Evolutionary conservation across 2,888 invertebrate genomes (phyloP), one percentile per base, ranked within the genome.

Genomic region (Dynastes tityus): DNA sequence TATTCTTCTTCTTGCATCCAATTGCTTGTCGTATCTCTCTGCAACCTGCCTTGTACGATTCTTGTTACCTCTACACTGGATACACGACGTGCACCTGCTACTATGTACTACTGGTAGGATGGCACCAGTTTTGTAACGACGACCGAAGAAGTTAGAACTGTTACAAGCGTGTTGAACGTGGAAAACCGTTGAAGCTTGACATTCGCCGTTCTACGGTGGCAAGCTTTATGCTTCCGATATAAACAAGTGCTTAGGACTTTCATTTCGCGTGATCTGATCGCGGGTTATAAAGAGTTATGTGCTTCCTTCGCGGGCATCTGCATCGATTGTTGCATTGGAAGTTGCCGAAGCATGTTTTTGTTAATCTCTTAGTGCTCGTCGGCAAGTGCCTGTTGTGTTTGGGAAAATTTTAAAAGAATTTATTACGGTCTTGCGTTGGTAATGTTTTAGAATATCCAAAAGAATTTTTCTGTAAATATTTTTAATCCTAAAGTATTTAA

Each of bases 341-440:
- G 53, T 37, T 78, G 11, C 78, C 78, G 32, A 78, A 78, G 27
- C 53, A 63, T 40, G 40, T 73, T 22, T 74, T 78, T 13, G 55
- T 78, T 11, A 40, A 63, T n/a, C 27, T 78, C 6, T 29, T 74
- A 32, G 64, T 64, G 64, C 64, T 53, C 27, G 55, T 61, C 37
- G 61, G 58, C 32, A 78, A 78, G 71, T 78, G 74, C 49, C 58
- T 77, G 71, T 64, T 32, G 37, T 73, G 61, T n/a, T 68, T 68
- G 27, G 68, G 68, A 11, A 51, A 51, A 51, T 68, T 51, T 68
- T 68, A 51, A 51, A 27, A 29, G 27, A 40, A n/a, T 37, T 51
- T 4, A 51, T 29, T 11, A 45, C 45, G 45, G 11, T 45, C 11
- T 51, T 68, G n/a, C 49, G 49, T 51, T 68, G 68, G 68, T 68